These are phyloP conservation scores for Molossus molossus DNA, from an alignment of 2,797 vertebrate species.

Conservation along the genomic window DNA sequence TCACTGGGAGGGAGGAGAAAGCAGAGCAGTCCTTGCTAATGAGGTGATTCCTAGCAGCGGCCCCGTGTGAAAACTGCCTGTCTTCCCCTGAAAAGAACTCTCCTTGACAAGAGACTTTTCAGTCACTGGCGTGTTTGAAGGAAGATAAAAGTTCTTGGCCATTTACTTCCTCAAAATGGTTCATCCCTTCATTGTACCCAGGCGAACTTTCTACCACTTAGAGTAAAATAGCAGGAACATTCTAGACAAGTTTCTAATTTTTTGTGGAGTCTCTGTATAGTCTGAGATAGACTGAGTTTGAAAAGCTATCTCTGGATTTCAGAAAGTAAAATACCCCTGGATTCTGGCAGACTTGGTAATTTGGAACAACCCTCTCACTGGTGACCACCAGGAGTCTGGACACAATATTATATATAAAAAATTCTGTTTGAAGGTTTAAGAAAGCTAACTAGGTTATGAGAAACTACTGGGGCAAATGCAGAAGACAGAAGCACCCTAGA, in stretches of 20 bases:
- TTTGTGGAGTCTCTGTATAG: not conserved
- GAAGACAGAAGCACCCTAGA: not conserved
- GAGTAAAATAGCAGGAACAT: not conserved
- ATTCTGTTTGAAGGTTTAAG: not conserved
- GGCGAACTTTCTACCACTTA: not conserved
- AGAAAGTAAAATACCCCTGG: not conserved
- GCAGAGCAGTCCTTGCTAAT: not conserved
- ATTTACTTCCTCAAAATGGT: not conserved
- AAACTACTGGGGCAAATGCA: not conserved
- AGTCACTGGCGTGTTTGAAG: not conserved
- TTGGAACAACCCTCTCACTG: not conserved
- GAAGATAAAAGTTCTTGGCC: not conserved
- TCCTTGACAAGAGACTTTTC: not conserved
- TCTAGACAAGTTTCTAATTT: not conserved
- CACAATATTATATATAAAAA: not conserved
- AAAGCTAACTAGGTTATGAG: not conserved
- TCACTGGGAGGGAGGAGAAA: not conserved
- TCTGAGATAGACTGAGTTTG: slow-evolving; percentile 8
- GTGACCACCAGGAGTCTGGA: not conserved
- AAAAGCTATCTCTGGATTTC: not conserved
- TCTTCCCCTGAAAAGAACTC: not conserved
- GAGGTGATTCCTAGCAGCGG: not conserved
- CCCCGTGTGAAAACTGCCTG: not conserved
- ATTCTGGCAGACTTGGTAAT: not conserved
- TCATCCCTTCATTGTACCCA: not conserved